phyloP scores from a whole-genome alignment of 2,888 invertebrate genomes.

The Galerucella pusilla region DNA sequence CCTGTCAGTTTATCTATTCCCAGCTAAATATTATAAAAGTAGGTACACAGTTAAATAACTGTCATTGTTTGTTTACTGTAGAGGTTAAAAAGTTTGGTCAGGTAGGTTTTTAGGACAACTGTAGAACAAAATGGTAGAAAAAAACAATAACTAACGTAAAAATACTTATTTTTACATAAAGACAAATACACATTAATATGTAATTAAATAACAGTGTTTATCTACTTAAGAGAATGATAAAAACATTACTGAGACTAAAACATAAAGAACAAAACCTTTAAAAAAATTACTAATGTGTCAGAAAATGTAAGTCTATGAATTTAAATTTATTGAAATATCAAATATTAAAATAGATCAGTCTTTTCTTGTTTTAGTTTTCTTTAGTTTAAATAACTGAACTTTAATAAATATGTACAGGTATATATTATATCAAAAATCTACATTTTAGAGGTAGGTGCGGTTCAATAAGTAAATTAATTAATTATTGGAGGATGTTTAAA shows the following conservation, averaged over 20 bases:
- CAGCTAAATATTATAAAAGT: not conserved
- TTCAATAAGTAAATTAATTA: slow-evolving; percentile 7
- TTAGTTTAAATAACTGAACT: not conserved
- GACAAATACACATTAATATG: slow-evolving; percentile 6
- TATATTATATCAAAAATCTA: slow-evolving; percentile 7
- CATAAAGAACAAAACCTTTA: slow-evolving; percentile 2
- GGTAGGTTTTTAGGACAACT: slow-evolving; percentile 10
- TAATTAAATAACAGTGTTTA: slow-evolving; percentile 4
- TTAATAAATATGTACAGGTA: not conserved
- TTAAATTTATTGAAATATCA: not conserved
- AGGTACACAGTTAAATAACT: slow-evolving; percentile 6
- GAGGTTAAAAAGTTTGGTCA: slow-evolving; percentile 9
- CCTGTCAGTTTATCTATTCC: not conserved
- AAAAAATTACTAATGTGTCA: not conserved
- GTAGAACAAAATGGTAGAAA: slow-evolving; percentile 10
- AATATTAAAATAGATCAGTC: not conserved
- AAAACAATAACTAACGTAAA: slow-evolving; percentile 4
- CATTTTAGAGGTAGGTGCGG: slow-evolving; percentile 14
- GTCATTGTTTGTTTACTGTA: not conserved
- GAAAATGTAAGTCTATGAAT: not conserved
- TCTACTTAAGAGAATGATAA: slow-evolving; percentile 7
- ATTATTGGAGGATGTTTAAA: slow-evolving; percentile 2
- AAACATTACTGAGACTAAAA: not conserved
- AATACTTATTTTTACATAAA: slow-evolving; percentile 8
- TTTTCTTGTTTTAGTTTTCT: not conserved